These are phyloP conservation scores for Spea hammondii DNA, from an alignment of 2,797 vertebrate genomes.

Conservation along the genomic window DNA sequence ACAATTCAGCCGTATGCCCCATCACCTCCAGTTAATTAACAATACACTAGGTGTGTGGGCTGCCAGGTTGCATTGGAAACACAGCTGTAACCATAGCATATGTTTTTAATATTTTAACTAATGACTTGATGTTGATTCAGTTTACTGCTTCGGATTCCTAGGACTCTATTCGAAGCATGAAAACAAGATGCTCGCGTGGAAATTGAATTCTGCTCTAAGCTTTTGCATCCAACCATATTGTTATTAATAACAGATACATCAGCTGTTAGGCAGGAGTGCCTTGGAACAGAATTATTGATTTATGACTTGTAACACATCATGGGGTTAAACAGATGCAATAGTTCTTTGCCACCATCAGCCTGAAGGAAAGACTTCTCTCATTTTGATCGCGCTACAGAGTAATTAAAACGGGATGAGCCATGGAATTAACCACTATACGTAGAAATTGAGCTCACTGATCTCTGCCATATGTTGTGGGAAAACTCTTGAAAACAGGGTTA, in stretches of 20 bases:
- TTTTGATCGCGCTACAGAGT: slow-evolving; percentile 45
- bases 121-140: slow-evolving; percentile 45
- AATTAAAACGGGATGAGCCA: slow-evolving; percentile 53
- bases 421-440: slow-evolving; percentile 41
- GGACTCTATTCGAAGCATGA: slow-evolving; percentile 41
- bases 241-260: slow-evolving; percentile 53
- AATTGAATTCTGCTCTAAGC: slow-evolving; percentile 38
- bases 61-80: slow-evolving; percentile 43
- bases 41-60: slow-evolving; percentile 49
- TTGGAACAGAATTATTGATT: slow-evolving; percentile 51
- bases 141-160: slow-evolving; percentile 39
- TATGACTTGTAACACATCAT: slow-evolving; percentile 51
- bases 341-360: slow-evolving; percentile 48
- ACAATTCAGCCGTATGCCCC: slow-evolving; percentile 37
- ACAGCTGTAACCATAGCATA: slow-evolving; percentile 39
- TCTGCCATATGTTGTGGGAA: slow-evolving; percentile 37
- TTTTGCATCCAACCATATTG: slow-evolving; percentile 48
- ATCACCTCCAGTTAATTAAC: slow-evolving; percentile 52
- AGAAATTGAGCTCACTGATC: slow-evolving; percentile 42
- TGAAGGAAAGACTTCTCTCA: slow-evolving; percentile 48
- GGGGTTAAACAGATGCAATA: slow-evolving; percentile 54
- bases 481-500: slow-evolving; percentile 1
- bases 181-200: slow-evolving; percentile 44
- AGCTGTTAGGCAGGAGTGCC: slow-evolving; percentile 49
- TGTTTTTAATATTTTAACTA: slow-evolving; percentile 52